A percentile compares a stretch with the other conserved stretches of the same genome.
These are phyloP conservation scores for Silurus lanzhouensis DNA, from an alignment of 2,797 vertebrate species.

Conservation along the genomic window DNA sequence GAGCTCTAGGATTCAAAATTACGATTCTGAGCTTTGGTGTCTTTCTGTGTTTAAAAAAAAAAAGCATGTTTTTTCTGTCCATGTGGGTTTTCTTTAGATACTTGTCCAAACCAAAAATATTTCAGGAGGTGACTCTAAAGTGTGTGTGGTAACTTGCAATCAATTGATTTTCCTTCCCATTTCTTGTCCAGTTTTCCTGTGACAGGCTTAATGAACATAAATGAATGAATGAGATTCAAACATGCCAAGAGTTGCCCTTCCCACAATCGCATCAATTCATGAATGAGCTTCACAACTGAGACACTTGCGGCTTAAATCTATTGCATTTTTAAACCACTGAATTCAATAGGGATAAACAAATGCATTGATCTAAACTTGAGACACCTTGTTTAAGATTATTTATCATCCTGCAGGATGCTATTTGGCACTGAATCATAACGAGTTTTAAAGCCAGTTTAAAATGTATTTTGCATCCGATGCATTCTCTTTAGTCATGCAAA, in stretches of 20 bases:
- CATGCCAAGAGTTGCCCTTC: not conserved
- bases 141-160: not conserved
- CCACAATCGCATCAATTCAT: not conserved
- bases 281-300: not conserved
- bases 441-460: not conserved
- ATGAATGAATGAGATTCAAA: not conserved
- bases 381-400: not conserved
- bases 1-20: not conserved
- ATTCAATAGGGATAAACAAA: not conserved
- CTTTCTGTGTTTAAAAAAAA: not conserved
- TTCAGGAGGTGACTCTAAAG: not conserved
- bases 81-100: not conserved
- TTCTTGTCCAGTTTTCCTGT: not conserved
- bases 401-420: not conserved
- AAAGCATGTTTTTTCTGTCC: not conserved
- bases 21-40: not conserved
- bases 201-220: not conserved
- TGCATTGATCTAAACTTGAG: not conserved
- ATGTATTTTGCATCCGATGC: not conserved
- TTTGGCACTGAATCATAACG: not conserved
- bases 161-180: not conserved
- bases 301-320: not conserved
- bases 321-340: not conserved
- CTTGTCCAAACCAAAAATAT: not conserved
- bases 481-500: not conserved